These are phyloP conservation scores for Benthosema pterotum DNA, from an alignment of 2,797 vertebrate genomes.

Conservation along the genomic window DNA sequence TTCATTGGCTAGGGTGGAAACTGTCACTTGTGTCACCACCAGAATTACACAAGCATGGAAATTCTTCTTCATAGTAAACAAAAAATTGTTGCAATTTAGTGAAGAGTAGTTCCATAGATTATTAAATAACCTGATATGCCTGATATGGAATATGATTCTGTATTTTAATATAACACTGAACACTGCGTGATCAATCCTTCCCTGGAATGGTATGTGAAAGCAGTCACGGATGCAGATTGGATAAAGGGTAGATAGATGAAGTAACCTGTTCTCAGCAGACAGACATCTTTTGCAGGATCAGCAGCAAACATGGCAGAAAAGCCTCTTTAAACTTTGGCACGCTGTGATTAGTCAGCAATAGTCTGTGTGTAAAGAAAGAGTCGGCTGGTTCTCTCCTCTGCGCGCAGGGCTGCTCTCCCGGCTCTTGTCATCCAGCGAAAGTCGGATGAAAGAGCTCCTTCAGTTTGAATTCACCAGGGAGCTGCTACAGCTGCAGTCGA, in stretches of 20 bases:
- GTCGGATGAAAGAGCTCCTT: conserved; percentile 55
- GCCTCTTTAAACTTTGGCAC: conserved; percentile 14
- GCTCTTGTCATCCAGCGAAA: conserved; percentile 22
- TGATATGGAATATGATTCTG: too few relatives aligned
- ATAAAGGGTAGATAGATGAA: background rate
- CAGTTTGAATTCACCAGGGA: conserved; percentile 48
- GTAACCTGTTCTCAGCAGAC: background rate
- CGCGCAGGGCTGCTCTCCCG: background rate
- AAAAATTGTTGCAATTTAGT: too few relatives aligned
- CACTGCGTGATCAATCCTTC: background rate
- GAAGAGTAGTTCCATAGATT: too few relatives aligned
- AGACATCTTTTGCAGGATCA: conserved; percentile 24
- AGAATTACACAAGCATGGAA: too few relatives aligned
- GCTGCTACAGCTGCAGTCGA: conserved; percentile 69
- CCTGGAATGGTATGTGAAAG: background rate
- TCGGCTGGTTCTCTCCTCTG: background rate
- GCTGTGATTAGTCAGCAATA: conserved; percentile 42
- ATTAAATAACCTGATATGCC: too few relatives aligned
- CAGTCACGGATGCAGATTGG: background rate
- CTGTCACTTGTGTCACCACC: too few relatives aligned
- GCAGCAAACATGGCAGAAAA: conserved; percentile 12
- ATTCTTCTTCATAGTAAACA: too few relatives aligned
- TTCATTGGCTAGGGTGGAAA: too few relatives aligned
- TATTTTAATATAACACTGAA: background rate
- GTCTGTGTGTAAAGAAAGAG: conserved; percentile 22